These are phyloP conservation scores for Athalia circularis DNA, from an alignment of 2,888 invertebrate genomes.

Conservation along the genomic window DNA sequence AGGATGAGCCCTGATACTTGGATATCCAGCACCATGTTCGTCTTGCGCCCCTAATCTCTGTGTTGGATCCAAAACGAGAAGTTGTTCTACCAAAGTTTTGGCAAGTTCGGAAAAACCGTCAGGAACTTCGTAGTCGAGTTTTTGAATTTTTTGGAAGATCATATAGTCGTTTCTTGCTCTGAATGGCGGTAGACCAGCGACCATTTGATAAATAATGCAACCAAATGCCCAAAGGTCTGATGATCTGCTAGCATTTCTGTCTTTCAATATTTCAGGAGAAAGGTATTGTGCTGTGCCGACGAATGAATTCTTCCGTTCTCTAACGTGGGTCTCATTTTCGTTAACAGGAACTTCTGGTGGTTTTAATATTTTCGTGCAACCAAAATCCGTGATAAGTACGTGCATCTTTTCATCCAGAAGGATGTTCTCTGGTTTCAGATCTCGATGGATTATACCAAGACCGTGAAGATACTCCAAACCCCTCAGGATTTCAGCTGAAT, in stretches of 20 bases:
- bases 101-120: conserved; percentile 91
- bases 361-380: conserved; percentile 91
- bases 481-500: conserved; percentile 93
- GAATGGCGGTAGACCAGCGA: conserved; percentile 94
- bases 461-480: conserved; percentile 95
- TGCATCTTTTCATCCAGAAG: conserved; percentile 97
- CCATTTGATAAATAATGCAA: conserved; percentile 97
- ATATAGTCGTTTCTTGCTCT: conserved; percentile 94
- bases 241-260: conserved; percentile 84
- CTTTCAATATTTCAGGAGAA: conserved; percentile 95
- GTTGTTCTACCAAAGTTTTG: conserved; percentile 90
- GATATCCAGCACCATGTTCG: conserved; percentile 81
- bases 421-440: conserved; percentile 99
- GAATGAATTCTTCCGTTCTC: conserved; percentile 87
- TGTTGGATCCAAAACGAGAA: conserved; percentile 88
- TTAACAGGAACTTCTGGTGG: conserved; percentile 50
- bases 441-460: conserved; percentile 93
- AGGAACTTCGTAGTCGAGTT: conserved; percentile 93
- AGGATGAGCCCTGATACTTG: conserved; percentile 88
- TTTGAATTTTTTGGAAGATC: conserved; percentile 96
- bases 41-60: conserved; percentile 90
- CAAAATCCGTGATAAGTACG: conserved; percentile 97
- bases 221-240: conserved; percentile 99
- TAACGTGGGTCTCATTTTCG: conserved; percentile 69
- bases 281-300: conserved; percentile 99